Evolutionary conservation across 2,888 invertebrate genomes (phyloP).

Genomic region (Cremastobaeus sp.): DNA sequence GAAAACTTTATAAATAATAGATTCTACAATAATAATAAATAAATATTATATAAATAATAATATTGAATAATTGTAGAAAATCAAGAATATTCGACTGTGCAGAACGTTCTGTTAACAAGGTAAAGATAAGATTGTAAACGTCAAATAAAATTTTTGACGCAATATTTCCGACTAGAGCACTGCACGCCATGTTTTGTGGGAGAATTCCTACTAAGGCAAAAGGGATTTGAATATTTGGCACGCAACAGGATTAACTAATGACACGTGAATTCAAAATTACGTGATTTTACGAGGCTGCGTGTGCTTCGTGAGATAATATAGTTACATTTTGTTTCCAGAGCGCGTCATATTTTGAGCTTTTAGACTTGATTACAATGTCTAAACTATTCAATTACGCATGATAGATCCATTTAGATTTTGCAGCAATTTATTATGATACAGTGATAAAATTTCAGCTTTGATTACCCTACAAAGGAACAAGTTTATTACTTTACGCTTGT

Average conservation of each 20-base stretch:
- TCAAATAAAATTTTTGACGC: neutral
- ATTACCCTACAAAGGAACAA: neutral
- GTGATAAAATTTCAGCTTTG: slow-evolving; percentile 8
- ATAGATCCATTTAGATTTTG: slow-evolving; percentile 15
- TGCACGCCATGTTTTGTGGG: neutral
- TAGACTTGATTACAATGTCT: slow-evolving; percentile 8
- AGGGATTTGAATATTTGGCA: slow-evolving; percentile 28
- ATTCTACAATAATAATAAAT: too few relatives aligned
- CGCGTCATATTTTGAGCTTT: slow-evolving; percentile 3
- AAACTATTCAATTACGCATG: slow-evolving; percentile 18
- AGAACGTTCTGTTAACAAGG: too few relatives aligned
- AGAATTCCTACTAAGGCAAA: slow-evolving; percentile 3
- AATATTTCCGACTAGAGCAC: neutral
- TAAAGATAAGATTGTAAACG: too few relatives aligned
- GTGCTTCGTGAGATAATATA: neutral
- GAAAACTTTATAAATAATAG: too few relatives aligned
- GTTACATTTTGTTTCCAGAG: slow-evolving; percentile 5
- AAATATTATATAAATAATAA: too few relatives aligned
- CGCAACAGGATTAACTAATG: slow-evolving; percentile 26
- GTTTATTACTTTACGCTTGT: neutral
- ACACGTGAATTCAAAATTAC: slow-evolving; percentile 27
- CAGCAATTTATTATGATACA: neutral
- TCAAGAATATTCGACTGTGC: too few relatives aligned
- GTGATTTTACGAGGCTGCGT: neutral
- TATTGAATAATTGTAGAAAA: too few relatives aligned